Base-by-base conservation (phyloP, 1,140 invertebrate genomes). In the Drosophila ananassae region DNA sequence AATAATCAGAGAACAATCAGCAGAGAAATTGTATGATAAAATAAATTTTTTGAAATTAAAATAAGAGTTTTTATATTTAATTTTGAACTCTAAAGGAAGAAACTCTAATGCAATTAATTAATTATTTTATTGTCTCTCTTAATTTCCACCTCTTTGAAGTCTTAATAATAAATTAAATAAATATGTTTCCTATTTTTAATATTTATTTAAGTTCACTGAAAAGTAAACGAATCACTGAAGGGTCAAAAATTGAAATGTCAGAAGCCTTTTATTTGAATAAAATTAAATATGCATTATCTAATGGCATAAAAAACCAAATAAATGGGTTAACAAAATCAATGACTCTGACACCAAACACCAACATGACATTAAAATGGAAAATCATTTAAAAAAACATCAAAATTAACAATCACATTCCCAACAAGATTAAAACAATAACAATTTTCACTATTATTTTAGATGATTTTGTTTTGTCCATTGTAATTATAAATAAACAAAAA, bases 401-500 rank as follows among this genome's bases (percentile, higher is more conserved):
- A 67, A 67, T 67, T 67, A 64, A 66, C 52, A 64, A 25, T 52
- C n/a, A 24, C 59, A 63, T 17, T 67, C 63, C 61, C n/a, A 51
- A 63, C 46, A 34, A 32, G 59, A 66, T 66, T 62, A 66, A 48
- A 66, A 63, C 58, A 63, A 66, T 66, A 66, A 66, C 47, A 3
- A 63, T 51, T 47, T 9, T 6, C 44, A 30, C 3, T 12, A 10
- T 21, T 37, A 39, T 44, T 46, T 17, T n/a, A 13, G 13, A 17
- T 13, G 4, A 17, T 44, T 44, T 44, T 44, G 21, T 44, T 55
- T 34, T 52, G 1, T 2, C 7, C n/a, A 4, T 6, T 44, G 2
- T 6, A 41, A 41, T n/a, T 13, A 12, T n/a, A 17, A 28, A 9
- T 22, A 21, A 69, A 56, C 47, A 30, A 48, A 25, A 55, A 67